Percentiles rank a stretch among this genome's conserved stretches.
phyloP scores from a whole-genome alignment of 30 jellyfish, hydroid and myxozoan species.

The Hydractinia symbiolongicarpus region DNA sequence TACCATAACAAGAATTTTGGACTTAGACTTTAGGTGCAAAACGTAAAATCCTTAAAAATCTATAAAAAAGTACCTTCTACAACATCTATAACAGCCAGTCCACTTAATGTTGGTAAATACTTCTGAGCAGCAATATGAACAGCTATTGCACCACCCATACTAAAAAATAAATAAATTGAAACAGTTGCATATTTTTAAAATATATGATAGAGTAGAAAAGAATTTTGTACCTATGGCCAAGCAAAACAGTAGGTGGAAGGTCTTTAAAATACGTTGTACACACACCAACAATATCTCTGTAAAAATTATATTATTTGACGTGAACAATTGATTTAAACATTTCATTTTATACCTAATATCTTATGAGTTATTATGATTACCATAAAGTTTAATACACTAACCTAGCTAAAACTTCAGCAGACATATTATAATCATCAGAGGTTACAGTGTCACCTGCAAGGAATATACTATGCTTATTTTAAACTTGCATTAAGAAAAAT shows the following conservation, averaged over 20 bases:
- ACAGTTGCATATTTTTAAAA: background rate
- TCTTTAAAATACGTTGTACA: conserved; percentile 25
- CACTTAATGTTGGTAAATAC: conserved; percentile 46
- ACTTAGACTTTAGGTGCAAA: background rate
- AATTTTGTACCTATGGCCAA: conserved; percentile 79
- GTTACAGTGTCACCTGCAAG: conserved; percentile 68
- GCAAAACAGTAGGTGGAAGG: conserved; percentile 59
- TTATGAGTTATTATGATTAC: no score
- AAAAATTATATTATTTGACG: background rate
- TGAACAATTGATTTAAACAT: background rate
- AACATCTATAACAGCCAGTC: conserved; percentile 93
- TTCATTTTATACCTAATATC: no score
- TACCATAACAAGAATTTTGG: background rate
- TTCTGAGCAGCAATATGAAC: conserved; percentile 69
- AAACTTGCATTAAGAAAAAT: background rate
- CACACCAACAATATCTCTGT: conserved; percentile 81
- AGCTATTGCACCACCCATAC: conserved; percentile 98
- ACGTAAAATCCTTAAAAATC: background rate
- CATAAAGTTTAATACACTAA: conserved; percentile 6
- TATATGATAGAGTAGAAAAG: background rate
- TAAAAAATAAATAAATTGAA: conserved; percentile 15
- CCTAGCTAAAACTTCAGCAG: conserved; percentile 83
- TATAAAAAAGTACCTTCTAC: conserved; percentile 68
- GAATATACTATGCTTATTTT: background rate
- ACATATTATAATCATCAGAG: conserved; percentile 51